Evolutionary conservation across 2,888 invertebrate species (phyloP), one percentile per base, ranked within the genome.

Genomic region (Erebia epiphron): DNA sequence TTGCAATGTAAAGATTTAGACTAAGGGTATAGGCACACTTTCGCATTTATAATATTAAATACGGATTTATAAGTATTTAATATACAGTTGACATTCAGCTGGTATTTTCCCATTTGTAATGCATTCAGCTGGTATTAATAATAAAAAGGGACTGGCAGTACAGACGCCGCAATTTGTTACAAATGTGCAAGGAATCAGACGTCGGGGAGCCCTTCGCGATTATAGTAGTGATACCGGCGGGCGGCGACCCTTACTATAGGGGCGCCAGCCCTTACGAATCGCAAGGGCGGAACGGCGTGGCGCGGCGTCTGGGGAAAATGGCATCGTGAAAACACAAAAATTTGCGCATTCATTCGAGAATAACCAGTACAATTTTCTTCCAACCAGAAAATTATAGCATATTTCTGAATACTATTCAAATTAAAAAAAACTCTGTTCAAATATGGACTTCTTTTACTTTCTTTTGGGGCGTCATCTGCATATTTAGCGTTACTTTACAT

Each of bases 221-320:
- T 16, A 60, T 60, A 41, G 60, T 13, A n/a, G 43, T 60, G 41
- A 43, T 60, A 16, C 60, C 16, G 16, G 5, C 60, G 41, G 11
- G 41, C 16, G 16, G 5, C 60, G 41, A 41, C 60, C 60, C 60
- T 60, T 16, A 16, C 16, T 9, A 9, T 60, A 60, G 41, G 41
- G 60, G 16, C 11, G 60, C 11, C 60, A 9, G 16, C 60, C 60
- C 60, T 60, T 9, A 60, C 16, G 26, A 60, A 60, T 60, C 43
- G 60, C 60, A 41, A 35, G 60, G 60, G 41, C 41, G 60, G 41
- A 14, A 60, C 41, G 41, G 9, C 58, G 35, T 8, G 58, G 16
- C 58, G 35, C n/a, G 58, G 16, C 16, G n/a, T 35, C 21, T 18
- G 21, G 56, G 41, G 60, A 43, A 60, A 60, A 9, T 41, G 41